A percentile compares a stretch with the other conserved stretches of the same genome.
phyloP scores from a whole-genome alignment of 2,888 invertebrate genomes.

The Apamea anceps region DNA sequence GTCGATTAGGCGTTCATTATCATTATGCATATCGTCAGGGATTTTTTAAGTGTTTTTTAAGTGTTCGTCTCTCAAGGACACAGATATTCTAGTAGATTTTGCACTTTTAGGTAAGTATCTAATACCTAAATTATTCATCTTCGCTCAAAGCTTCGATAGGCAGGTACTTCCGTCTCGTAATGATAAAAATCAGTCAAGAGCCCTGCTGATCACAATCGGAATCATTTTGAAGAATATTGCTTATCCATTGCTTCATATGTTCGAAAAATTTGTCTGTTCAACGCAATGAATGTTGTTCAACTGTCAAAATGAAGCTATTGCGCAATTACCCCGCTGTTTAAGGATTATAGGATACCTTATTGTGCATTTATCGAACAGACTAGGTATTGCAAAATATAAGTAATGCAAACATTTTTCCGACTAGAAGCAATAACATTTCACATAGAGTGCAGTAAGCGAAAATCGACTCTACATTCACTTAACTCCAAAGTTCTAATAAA shows the following conservation, averaged over 20 bases:
- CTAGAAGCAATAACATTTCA: not conserved
- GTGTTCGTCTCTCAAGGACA: not conserved
- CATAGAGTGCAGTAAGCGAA: not conserved
- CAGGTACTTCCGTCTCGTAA: not conserved
- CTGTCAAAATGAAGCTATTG: not conserved
- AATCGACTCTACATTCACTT: constrained; percentile 10
- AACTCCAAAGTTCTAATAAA: constrained; percentile 46
- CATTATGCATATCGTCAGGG: not conserved
- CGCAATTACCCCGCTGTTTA: not conserved
- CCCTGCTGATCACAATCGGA: not conserved
- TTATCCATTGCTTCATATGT: not conserved
- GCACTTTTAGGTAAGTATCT: not conserved
- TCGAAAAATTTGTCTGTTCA: not conserved
- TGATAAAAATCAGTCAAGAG: not conserved
- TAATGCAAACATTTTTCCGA: not conserved
- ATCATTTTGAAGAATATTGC: not conserved
- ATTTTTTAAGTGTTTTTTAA: not conserved
- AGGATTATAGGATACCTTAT: not conserved
- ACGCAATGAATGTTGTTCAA: not conserved
- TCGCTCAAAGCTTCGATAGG: not conserved
- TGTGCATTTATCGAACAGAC: not conserved
- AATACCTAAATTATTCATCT: constrained; percentile 8
- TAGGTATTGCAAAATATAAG: not conserved
- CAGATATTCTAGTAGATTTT: not conserved
- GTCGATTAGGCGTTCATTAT: not conserved